Percentiles rank a stretch among this genome's conserved stretches.
Conservation (phyloP, 2,888 invertebrate species). For the Leucophenga maculata region DNA sequence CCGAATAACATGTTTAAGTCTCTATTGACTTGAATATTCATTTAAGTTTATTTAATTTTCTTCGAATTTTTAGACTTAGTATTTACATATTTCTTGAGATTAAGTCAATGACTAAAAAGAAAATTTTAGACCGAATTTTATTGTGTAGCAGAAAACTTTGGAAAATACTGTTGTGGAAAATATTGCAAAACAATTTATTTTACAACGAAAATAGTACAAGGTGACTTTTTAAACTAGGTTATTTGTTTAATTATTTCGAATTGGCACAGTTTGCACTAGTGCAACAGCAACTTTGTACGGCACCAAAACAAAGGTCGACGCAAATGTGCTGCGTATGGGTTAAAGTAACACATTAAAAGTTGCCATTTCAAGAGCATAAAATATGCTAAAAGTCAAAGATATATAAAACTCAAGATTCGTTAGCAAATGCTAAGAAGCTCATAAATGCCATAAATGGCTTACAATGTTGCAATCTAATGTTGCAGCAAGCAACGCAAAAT, state of each 20-base stretch:
- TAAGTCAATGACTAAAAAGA: no score
- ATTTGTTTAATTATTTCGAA: background rate
- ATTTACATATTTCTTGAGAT: no score
- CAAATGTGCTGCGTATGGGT: background rate
- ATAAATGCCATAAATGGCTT: background rate
- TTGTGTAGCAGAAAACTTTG: no score
- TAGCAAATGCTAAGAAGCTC: background rate
- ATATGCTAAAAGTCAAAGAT: background rate
- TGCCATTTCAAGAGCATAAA: background rate
- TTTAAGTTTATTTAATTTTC: no score
- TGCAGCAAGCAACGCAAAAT: no score
- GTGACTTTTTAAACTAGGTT: background rate
- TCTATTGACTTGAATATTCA: background rate
- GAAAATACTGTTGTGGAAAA: no score
- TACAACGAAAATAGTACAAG: background rate
- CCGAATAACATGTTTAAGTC: slow-evolving; percentile 8
- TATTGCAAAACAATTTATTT: no score
- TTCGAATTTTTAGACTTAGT: no score
- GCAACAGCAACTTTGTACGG: background rate
- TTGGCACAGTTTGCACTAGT: background rate
- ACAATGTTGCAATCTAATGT: no score
- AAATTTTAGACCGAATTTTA: no score
- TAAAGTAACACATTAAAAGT: background rate
- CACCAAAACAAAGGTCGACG: no score
- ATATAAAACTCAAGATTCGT: no score